Evolutionary conservation across 37 sponge, comb jelly and placozoan genomes (phyloP).

Genomic region (Eunapius fragilis): DNA sequence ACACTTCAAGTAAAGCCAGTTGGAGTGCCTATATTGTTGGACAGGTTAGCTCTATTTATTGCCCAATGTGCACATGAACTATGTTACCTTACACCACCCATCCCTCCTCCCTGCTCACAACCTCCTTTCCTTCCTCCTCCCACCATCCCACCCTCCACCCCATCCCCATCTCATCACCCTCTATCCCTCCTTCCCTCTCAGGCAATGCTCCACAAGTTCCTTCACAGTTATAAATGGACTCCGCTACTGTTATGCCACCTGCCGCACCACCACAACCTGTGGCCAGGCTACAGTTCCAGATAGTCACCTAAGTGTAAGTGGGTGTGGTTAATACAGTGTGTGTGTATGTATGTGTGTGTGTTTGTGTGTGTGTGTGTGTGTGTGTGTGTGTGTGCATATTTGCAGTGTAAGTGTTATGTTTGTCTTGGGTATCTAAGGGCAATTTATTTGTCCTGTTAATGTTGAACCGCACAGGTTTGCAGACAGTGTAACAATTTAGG

Average conservation of each 20-base stretch:
- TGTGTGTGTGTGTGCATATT: too few relatives aligned
- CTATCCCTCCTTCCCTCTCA: neutral
- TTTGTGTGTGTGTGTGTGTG: neutral
- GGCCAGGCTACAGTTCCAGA: neutral
- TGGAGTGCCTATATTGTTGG: neutral
- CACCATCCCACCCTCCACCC: neutral
- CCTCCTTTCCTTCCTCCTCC: too few relatives aligned
- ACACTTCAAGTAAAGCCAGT: neutral
- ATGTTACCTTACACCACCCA: neutral
- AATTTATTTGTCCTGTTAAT: too few relatives aligned
- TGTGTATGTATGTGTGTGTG: neutral
- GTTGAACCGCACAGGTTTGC: neutral
- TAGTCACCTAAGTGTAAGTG: neutral
- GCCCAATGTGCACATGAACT: too few relatives aligned
- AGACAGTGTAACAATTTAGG: conserved; percentile 15
- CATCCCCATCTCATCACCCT: neutral
- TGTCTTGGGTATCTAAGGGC: too few relatives aligned
- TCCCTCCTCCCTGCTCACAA: too few relatives aligned
- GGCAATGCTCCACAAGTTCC: neutral
- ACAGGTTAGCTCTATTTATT: neutral
- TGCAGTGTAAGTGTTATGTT: too few relatives aligned
- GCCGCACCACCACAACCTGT: neutral
- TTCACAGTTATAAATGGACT: neutral
- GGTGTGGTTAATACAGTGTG: neutral
- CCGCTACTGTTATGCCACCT: neutral